Percentiles rank a stretch among this genome's conserved stretches.
Evolutionary conservation across 2,113 vertebrate genomes (phyloP).

Genomic region (Chauna torquata): DNA sequence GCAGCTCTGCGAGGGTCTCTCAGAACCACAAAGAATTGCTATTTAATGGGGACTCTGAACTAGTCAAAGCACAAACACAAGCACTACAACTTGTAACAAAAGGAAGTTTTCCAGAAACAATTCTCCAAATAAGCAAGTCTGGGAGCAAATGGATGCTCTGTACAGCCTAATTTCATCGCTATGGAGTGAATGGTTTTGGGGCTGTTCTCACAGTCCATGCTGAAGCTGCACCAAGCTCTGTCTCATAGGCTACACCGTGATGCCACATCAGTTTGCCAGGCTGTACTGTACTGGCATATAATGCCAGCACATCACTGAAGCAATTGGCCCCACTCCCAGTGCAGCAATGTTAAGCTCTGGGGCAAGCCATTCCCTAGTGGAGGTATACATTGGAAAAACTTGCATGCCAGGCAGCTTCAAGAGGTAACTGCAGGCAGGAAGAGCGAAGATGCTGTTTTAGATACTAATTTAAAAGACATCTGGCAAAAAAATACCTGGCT

Average conservation of each 20-base stretch:
- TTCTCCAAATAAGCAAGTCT: background rate
- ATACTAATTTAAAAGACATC: background rate
- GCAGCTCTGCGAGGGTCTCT: background rate
- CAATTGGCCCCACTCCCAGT: background rate
- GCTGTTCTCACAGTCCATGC: background rate
- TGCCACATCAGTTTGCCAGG: background rate
- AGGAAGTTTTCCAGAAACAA: background rate
- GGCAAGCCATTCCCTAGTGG: background rate
- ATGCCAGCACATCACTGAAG: fast-evolving
- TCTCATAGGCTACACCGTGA: fast-evolving
- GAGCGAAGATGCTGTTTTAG: background rate
- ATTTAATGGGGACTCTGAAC: background rate
- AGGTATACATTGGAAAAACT: background rate
- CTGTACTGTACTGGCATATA: fast-evolving
- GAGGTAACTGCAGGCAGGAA: background rate
- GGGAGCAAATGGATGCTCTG: background rate
- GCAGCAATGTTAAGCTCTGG: background rate
- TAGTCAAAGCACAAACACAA: background rate
- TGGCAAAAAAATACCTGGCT: background rate
- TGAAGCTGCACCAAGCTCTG: background rate
- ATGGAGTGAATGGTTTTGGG: background rate
- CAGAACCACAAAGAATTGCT: background rate
- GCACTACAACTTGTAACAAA: background rate
- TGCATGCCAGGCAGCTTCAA: background rate
- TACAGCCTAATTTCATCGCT: background rate